phyloP scores from a whole-genome alignment of 2,113 vertebrate genomes.

The Martes martes region DNA sequence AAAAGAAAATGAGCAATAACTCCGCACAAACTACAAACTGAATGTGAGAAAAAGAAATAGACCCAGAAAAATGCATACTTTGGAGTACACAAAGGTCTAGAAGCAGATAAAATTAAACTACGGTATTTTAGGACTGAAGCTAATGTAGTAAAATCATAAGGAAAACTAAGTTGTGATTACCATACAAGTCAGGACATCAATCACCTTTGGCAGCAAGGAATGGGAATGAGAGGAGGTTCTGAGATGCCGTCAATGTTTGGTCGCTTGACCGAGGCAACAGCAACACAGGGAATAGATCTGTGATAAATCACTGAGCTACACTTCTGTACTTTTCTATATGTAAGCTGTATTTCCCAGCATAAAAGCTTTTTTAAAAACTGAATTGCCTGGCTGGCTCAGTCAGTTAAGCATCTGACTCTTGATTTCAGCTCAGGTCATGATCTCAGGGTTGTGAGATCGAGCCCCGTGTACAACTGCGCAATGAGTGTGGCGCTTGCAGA shows the following conservation, averaged over 20 bases:
- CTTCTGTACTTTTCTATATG: neutral
- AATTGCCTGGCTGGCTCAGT: neutral
- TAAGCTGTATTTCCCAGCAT: neutral
- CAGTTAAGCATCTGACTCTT: neutral
- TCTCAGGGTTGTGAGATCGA: neutral
- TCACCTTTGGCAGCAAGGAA: neutral
- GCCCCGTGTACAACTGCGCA: neutral
- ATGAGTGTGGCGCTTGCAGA: neutral
- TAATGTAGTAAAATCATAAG: neutral
- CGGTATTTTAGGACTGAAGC: neutral
- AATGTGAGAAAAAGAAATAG: neutral
- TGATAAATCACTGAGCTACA: neutral
- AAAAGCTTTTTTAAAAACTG: neutral
- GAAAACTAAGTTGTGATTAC: neutral
- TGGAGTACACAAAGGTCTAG: neutral
- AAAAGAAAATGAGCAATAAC: neutral
- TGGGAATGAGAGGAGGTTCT: neutral
- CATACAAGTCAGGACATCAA: neutral
- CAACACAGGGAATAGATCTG: neutral
- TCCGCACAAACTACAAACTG: neutral
- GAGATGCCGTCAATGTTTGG: neutral
- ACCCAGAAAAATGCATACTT: neutral
- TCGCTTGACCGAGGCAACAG: neutral
- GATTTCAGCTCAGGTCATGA: neutral
- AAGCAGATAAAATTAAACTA: neutral